A percentile compares a stretch with the other conserved stretches of the same genome.
Conservation (phyloP, 2,888 invertebrate genomes). For the Nymphalis polychloros region DNA sequence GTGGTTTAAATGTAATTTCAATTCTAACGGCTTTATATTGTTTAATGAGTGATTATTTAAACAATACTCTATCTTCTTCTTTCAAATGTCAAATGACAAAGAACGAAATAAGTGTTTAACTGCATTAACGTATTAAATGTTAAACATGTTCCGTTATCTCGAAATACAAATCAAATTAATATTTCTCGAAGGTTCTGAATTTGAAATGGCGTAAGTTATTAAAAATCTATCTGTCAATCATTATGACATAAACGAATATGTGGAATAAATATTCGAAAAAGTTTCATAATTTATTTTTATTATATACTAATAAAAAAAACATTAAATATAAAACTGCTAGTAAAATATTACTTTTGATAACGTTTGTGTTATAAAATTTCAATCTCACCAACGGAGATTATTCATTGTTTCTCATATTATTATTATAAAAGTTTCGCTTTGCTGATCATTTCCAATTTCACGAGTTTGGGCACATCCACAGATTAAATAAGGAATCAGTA, state of each 20-base stretch:
- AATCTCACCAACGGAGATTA: background rate
- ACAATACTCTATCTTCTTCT: too few species aligned
- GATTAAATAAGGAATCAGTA: background rate
- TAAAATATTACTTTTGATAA: background rate
- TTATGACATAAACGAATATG: too few species aligned
- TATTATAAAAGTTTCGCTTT: background rate
- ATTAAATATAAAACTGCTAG: background rate
- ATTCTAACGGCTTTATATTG: background rate
- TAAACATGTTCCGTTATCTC: background rate
- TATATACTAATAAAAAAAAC: background rate
- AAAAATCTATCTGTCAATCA: background rate
- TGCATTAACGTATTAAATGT: background rate
- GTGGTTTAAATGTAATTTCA: background rate
- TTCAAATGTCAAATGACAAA: too few species aligned
- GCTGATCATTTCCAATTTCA: background rate
- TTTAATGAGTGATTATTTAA: too few species aligned
- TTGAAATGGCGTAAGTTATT: background rate
- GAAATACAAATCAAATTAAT: background rate
- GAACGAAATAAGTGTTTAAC: too few species aligned
- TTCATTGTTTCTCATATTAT: background rate
- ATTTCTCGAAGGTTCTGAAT: background rate
- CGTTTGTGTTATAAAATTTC: background rate
- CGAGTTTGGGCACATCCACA: slow-evolving; percentile 15
- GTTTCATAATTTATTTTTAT: too few species aligned
- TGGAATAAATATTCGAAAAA: too few species aligned